Evolutionary conservation across 2,113 vertebrate species (phyloP).

Genomic region (Balaeniceps rex): DNA sequence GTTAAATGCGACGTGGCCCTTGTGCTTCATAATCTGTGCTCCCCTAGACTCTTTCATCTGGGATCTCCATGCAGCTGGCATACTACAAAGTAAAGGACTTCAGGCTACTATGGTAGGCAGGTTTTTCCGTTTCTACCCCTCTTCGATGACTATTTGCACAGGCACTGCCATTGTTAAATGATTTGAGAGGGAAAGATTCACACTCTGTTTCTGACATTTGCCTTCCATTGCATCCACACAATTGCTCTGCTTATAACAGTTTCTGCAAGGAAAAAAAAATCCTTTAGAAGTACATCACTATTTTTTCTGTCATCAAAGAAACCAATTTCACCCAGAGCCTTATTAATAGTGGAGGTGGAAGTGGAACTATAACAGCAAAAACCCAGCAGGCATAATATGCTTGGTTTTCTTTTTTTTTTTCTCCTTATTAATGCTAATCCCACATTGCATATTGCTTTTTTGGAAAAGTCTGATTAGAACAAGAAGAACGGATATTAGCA

Average conservation of each 20-base stretch:
- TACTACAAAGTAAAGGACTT: not conserved
- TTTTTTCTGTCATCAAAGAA: conserved; percentile 9
- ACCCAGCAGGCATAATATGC: not conserved
- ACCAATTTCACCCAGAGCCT: conserved; percentile 13
- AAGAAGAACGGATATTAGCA: not conserved
- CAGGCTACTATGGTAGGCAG: not conserved
- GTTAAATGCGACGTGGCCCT: not conserved
- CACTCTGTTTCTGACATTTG: not conserved
- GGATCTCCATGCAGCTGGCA: not conserved
- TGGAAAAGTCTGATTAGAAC: not conserved
- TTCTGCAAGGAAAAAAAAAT: not conserved
- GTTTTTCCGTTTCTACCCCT: not conserved
- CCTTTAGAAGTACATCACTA: not conserved
- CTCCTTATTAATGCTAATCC: not conserved
- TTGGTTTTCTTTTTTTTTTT: not conserved
- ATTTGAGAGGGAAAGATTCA: not conserved
- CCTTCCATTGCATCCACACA: not conserved
- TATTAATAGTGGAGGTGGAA: conserved; percentile 24
- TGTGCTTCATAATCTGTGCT: not conserved
- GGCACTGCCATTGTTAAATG: not conserved
- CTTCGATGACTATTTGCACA: not conserved
- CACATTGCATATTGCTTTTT: not conserved
- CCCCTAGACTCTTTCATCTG: not conserved
- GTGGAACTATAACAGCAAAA: not conserved
- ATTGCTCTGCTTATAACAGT: not conserved